Base-by-base conservation (phyloP, 92 coral and sea anemone genomes). In the Blastomussa wellsi region DNA sequence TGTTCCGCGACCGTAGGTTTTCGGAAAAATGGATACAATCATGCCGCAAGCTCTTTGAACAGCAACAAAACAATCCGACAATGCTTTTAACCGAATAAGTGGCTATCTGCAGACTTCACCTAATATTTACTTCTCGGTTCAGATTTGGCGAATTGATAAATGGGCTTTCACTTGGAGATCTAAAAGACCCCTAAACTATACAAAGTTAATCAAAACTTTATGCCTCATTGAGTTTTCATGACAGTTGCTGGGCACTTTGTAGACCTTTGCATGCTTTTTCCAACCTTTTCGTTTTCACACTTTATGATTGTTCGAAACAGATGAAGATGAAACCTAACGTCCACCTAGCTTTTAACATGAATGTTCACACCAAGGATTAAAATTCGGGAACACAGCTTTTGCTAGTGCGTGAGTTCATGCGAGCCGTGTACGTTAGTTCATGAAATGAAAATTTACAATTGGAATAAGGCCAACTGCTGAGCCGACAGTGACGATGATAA, bases 381-480 rank as follows among this genome's bases (percentile, higher is more conserved):
- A 70, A 3, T 36, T 70, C 48, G 37, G 41, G 75, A 33, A 20
- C 44, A 32, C 42, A 0, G 17, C 20, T 14, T 29, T 28, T 65
- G 36, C 10, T 16, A 14, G 17, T 20, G 20, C 26, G 75, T 35
- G 41, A 70, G 75, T 70, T 62, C 68, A 70, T 33, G 24, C n/a
- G 29, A 70, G 75, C 2, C 75, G 75, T 36, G 37, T 29, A 24
- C 24, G 35, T 10, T 14, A 16, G 74, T 33, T 22, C n/a, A 19
- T 11, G 31, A 70, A 22, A 70, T 20, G 75, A 15, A 15, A 36
- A 70, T 38, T 35, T 35, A 38, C 75, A 26, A 70, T 70, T 70
- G 75, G 75, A 70, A 70, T 33, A 24, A 37, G 48, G 75, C 75
- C 75, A 70, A 28, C 42, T 26, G n/a, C 75, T 19, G 75, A 70